Evolutionary conservation across 2,888 invertebrate genomes (phyloP).

Genomic region (Tinea pellionella): DNA sequence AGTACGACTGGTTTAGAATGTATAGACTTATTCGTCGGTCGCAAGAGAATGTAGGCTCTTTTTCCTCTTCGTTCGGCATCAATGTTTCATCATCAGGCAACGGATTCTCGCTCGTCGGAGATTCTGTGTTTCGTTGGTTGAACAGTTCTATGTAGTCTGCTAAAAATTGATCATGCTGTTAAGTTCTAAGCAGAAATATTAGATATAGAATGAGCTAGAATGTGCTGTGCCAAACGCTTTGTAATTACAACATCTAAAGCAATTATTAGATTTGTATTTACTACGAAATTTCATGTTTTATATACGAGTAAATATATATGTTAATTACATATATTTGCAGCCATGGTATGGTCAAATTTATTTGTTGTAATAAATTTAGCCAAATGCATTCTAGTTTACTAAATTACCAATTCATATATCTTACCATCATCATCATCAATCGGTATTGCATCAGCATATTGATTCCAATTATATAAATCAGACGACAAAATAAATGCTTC

Average conservation of each 20-base stretch:
- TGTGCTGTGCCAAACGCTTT: neutral
- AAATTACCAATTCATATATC: neutral
- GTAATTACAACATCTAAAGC: conserved; percentile 7
- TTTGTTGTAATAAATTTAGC: no score
- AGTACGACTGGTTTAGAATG: conserved; percentile 72
- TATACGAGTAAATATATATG: no score
- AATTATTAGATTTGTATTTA: neutral
- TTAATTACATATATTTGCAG: no score
- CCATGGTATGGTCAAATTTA: no score
- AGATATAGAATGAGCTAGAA: conserved; percentile 19
- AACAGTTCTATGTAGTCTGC: conserved; percentile 35
- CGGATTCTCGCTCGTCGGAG: conserved; percentile 28
- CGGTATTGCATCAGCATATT: conserved; percentile 29
- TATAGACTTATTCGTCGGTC: conserved; percentile 79
- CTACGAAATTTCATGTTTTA: no score
- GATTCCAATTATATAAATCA: conserved; percentile 34
- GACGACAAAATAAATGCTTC: conserved; percentile 35
- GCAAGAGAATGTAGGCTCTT: conserved; percentile 71
- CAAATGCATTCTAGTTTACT: no score
- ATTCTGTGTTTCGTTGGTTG: conserved; percentile 31
- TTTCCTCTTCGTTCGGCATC: conserved; percentile 36
- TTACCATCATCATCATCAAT: conserved; percentile 23
- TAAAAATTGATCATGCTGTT: conserved; percentile 45
- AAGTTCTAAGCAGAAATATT: conserved; percentile 43
- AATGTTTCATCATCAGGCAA: conserved; percentile 31